Conservation (phyloP, 2,888 invertebrate genomes). For the Frankliniella intonsa region DNA sequence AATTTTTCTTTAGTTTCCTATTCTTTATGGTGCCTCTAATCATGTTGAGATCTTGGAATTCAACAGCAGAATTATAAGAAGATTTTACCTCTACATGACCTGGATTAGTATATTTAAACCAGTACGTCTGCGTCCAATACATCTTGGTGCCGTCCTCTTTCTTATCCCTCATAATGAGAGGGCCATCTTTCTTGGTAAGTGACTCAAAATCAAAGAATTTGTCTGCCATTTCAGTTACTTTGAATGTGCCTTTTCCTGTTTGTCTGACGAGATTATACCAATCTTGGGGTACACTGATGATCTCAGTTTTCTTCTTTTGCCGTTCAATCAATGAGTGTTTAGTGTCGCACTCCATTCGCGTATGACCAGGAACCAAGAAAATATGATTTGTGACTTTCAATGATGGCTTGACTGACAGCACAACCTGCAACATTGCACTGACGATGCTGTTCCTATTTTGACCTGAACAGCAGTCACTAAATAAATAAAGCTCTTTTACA, state of each 20-base stretch:
- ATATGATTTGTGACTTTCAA: background rate
- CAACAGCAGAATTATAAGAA: no score
- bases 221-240: background rate
- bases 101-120: background rate
- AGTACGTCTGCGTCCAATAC: background rate
- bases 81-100: background rate
- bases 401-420: background rate
- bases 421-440: background rate
- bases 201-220: background rate
- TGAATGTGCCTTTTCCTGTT: background rate
- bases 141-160: background rate
- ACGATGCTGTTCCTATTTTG: conserved; percentile 6
- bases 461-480: background rate
- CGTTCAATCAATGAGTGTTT: background rate
- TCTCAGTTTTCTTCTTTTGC: background rate
- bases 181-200: background rate
- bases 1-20: background rate
- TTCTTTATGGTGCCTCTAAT: background rate
- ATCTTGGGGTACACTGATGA: background rate
- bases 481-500: background rate
- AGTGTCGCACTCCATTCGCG: background rate
- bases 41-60: no score
- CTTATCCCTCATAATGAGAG: background rate
- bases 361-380: background rate
- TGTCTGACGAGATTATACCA: background rate